Evolutionary conservation across 2,888 invertebrate species (phyloP), one percentile per base, ranked within the genome.

Genomic region (Leptogaster cylindrica): DNA sequence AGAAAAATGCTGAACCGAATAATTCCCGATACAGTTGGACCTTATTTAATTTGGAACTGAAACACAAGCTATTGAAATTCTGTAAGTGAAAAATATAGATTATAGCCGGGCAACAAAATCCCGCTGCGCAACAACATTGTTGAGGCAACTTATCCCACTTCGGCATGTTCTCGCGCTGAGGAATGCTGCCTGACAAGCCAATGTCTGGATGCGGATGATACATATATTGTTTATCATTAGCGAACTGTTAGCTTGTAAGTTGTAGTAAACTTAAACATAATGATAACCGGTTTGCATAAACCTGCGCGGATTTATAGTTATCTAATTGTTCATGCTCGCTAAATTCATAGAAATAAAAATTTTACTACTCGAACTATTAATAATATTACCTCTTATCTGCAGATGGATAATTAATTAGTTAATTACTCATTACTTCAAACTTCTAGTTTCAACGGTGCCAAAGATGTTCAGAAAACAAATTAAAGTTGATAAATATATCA

Each of bases 191-290:
- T 33, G 65, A 51, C 65, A 51, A 51, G 65, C 36, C 50, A 25
- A 36, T 39, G 50, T 18, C 36, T 20, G 36, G 64, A 61, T 61
- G n/a, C n/a, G 44, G 61, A 61, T 61, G 61, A 61, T 61, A n/a
- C n/a, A n/a, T n/a, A n/a, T n/a, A 61, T 61, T 61, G 61, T 61
- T 61, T 61, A 61, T 61, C 61, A 61, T 61, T 61, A 61, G 61
- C 61, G 44, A 61, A 61, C 61, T 61, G 61, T 61, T 61, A 61
- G 61, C 55, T 33, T 55, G 55, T 48, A 39, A 8, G 41, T 41
- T 41, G 18, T 33, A 44, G 61, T 61, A 61, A 61, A 44, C 28
- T 28, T 61, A 31, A 31, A 39, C 61, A 61, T 8, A 41, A 61
- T 61, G 44, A 41, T 61, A 61, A 61, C 61, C 61, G 61, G 61